A percentile compares a stretch with the other conserved stretches of the same genome.
Evolutionary conservation across 2,888 invertebrate genomes (phyloP).

Genomic region (Cactoblastis cactorum): DNA sequence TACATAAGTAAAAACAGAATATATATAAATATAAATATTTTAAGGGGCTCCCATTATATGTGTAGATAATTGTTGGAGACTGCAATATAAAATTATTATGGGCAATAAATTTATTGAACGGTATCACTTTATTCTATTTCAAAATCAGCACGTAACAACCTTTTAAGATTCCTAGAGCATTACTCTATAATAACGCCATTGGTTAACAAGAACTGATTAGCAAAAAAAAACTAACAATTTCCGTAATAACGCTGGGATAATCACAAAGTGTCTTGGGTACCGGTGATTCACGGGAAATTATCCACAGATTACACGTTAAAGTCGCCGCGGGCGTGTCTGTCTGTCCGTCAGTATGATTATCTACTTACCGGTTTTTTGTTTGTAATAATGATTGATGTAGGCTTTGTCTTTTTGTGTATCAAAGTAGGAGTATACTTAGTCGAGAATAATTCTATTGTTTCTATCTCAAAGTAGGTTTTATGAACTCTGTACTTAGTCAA

Average conservation of each 20-base stretch:
- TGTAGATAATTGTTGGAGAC: no score
- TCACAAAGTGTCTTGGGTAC: slow-evolving; percentile 7
- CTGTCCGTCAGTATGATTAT: slow-evolving; percentile 3
- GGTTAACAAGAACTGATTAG: slow-evolving; percentile 5
- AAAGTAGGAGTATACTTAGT: no score
- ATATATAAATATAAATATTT: no score
- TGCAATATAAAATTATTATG: no score
- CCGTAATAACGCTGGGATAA: slow-evolving; percentile 2
- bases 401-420: background rate
- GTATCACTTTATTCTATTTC: no score
- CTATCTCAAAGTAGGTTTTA: no score
- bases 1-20: no score
- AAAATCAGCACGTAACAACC: background rate
- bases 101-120: no score
- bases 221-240: slow-evolving; percentile 1
- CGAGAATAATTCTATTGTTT: no score
- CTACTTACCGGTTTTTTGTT: slow-evolving; percentile 4
- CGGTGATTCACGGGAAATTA: slow-evolving; percentile 6
- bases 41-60: no score
- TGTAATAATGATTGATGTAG: slow-evolving; percentile 9
- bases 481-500: no score
- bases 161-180: background rate
- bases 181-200: background rate
- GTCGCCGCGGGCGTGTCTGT: slow-evolving; percentile 2
- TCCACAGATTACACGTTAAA: slow-evolving; percentile 1